Conservation (phyloP, 2,888 invertebrate species). For the Drosophila paucipuncta region DNA sequence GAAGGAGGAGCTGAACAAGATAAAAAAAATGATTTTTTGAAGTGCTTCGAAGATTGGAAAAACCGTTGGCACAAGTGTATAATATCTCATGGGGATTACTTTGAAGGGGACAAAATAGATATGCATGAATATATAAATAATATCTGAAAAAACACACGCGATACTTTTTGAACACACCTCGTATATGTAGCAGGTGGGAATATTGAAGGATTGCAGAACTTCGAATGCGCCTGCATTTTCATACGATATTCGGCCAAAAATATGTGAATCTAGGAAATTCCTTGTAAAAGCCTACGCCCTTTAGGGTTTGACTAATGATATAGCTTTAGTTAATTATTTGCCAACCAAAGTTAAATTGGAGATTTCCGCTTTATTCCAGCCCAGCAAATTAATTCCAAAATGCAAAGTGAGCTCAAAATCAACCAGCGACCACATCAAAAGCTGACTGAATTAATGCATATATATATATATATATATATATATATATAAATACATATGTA, state of each 20-base stretch:
- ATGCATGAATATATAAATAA: too few species aligned
- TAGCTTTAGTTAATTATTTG: background rate
- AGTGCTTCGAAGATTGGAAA: too few species aligned
- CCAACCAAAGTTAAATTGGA: background rate
- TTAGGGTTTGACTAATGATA: slow-evolving; percentile 2
- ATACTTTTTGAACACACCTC: too few species aligned
- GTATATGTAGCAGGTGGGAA: background rate
- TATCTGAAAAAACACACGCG: too few species aligned
- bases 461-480: background rate
- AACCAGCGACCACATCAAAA: background rate
- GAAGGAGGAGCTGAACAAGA: too few species aligned
- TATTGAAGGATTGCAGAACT: background rate
- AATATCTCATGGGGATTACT: too few species aligned
- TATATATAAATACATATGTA: background rate
- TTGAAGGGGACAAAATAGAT: too few species aligned
- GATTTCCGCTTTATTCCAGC: slow-evolving; percentile 2
- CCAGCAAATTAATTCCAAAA: slow-evolving; percentile 5
- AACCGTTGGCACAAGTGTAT: too few species aligned
- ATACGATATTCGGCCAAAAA: background rate
- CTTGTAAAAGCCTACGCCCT: background rate
- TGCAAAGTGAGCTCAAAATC: slow-evolving; percentile 1
- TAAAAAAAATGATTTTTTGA: too few species aligned
- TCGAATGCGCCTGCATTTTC: background rate
- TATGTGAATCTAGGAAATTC: background rate
- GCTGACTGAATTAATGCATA: background rate